Base-by-base conservation (phyloP, 2,888 invertebrate species). In the Acleris literana region DNA sequence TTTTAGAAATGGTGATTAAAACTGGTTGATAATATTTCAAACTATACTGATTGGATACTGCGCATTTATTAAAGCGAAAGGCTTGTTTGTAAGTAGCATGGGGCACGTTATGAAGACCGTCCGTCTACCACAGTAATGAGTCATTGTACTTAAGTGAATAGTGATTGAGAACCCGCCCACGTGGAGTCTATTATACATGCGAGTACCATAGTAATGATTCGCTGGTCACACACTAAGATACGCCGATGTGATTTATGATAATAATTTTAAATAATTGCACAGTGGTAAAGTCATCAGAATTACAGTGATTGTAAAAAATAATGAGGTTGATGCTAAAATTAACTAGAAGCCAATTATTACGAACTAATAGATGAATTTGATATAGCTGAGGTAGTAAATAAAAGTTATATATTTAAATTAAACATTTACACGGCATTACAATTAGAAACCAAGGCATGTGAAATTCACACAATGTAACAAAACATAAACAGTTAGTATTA, bases 121-220 rank as follows among this genome's bases (percentile, higher is more conserved):
- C 73, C 74, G 79, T 79, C 79, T 80, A 69, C 61, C 71, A 72
- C 76, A 64, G 73, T 84, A 86, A 86, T 83, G 84, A 86, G 77
- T 84, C 86, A 85, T 86, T 85, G 86, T 85, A 74, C 72, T 71
- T 72, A 75, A 75, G 71, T 76, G 79, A 85, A 73, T 76, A 75
- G 71, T 76, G 79, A 85, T 85, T 85, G 84, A 85, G 84, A 80
- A 80, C 75, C 72, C 86, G 80, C 86, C 86, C 76, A 85, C 85
- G 74, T 72, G 59, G 74, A 78, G 77, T 78, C 77, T 80, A 81
- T 83, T 81, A 81, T 76, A 65, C 59, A 73, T 71, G 71, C 64
- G 72, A 46, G 58, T 49, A 52, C 62, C 61, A 62, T 74, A 71
- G 69, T 66, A 64, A 73, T 80, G 80, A 81, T 78, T 55, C 18